Percentiles rank a stretch among this genome's conserved stretches.
phyloP scores from a whole-genome alignment of 2,113 vertebrate species.

The Halcyon senegalensis region DNA sequence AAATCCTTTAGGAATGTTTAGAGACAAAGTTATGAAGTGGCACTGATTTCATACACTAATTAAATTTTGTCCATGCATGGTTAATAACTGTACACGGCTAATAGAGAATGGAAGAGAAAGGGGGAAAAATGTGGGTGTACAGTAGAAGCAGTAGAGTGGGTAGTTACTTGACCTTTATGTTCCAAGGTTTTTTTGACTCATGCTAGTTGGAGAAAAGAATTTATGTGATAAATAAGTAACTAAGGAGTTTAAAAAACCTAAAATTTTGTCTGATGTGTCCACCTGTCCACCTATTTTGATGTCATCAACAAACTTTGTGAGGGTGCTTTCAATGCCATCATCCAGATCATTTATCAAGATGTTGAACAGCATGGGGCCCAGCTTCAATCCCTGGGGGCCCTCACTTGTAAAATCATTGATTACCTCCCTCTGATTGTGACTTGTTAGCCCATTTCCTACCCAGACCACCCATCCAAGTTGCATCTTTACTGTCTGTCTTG shows the following conservation, averaged over 20 bases:
- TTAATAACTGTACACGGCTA: not conserved
- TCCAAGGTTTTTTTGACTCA: not conserved
- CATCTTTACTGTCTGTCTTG: not conserved
- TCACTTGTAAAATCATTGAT: not conserved
- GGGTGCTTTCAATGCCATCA: not conserved
- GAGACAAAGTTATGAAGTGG: constrained; percentile 6
- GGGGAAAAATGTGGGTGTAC: not conserved
- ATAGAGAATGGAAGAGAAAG: not conserved
- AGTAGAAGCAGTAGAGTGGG: not conserved
- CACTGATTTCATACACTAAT: constrained; percentile 11
- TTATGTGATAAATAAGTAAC: no score
- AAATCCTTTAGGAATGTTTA: constrained; percentile 13
- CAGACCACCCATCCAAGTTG: not conserved
- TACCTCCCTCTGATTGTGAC: not conserved
- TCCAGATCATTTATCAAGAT: not conserved
- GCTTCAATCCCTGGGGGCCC: not conserved
- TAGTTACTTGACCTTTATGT: not conserved
- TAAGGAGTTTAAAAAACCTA: not conserved
- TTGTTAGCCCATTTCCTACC: not conserved
- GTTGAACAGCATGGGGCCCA: not conserved
- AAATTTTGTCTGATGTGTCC: not conserved
- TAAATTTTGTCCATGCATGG: constrained; percentile 12
- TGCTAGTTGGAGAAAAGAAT: not conserved
- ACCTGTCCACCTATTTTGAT: not conserved
- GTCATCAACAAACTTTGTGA: not conserved